Percentiles rank a stretch among this genome's conserved stretches.
phyloP scores from a whole-genome alignment of 2,797 vertebrate species.

The Pelobates cultripes region DNA sequence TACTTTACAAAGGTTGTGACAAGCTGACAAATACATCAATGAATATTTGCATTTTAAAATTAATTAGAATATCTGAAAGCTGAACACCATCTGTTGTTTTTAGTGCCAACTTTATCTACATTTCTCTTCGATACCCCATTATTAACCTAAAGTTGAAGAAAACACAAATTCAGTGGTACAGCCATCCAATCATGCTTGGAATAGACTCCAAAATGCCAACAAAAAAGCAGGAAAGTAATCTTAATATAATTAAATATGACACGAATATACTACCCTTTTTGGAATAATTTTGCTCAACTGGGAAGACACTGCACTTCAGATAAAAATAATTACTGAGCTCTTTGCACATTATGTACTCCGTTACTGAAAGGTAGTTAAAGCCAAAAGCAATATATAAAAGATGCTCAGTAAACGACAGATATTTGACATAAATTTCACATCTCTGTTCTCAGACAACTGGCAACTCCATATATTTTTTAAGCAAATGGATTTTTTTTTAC shows the following conservation, averaged over 20 bases:
- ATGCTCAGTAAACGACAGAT: too few relatives aligned
- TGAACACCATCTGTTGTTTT: not conserved
- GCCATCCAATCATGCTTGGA: not conserved
- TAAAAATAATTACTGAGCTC: too few relatives aligned
- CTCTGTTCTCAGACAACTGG: too few relatives aligned
- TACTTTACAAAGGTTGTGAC: not conserved
- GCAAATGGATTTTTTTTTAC: too few relatives aligned
- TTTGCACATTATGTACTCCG: too few relatives aligned
- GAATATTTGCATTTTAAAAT: not conserved
- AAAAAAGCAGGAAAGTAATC: not conserved
- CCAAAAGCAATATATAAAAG: too few relatives aligned
- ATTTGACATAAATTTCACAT: too few relatives aligned
- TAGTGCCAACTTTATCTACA: not conserved
- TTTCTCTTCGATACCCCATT: not conserved
- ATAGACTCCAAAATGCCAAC: not conserved
- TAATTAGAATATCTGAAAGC: not conserved
- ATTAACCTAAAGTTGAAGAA: not conserved
- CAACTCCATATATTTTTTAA: too few relatives aligned
- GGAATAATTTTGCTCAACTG: too few relatives aligned
- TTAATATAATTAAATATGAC: not conserved
- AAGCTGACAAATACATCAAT: not conserved
- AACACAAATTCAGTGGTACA: not conserved
- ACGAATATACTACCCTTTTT: not conserved
- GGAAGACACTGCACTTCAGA: too few relatives aligned
- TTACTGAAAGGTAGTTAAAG: too few relatives aligned